Base-by-base conservation (phyloP, 2,888 invertebrate genomes). In the Oscheius onirici region DNA sequence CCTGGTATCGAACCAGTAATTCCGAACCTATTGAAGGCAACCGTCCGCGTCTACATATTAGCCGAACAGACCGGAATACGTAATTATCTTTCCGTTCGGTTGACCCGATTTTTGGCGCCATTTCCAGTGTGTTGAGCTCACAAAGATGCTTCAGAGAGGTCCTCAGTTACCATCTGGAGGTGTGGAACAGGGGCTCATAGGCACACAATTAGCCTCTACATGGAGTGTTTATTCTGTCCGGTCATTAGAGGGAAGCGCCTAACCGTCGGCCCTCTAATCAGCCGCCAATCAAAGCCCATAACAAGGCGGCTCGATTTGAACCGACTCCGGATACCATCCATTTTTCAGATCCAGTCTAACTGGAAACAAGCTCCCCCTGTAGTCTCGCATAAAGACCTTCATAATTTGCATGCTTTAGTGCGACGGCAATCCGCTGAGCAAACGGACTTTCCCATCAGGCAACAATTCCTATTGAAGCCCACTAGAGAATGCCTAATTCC, bases 231-330 rank as follows among this genome's bases (percentile, higher is more conserved):
- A 55, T 55, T 55, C 54, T 15, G 17, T 46, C 46, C 46, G 22
- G 54, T 55, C 54, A 55, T 55, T 55, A 55, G 54, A 34, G 34
- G 34, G 49, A 55, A 26, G 54, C 54, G 54, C 54, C 54, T 55
- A 17, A 34, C 54, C 54, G 54, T 15, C 20, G 46, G 13, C 54
- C 54, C 26, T 55, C 26, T 55, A 55, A 55, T 55, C 54, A 55
- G 54, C 54, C 54, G 54, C 34, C 54, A 55, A 55, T 55, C 54
- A 55, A 55, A 26, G 34, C 54, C n/a, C 22, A n/a, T 55, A 26
- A 26, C 54, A 55, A 28, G 54, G 46, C 46, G 46, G 46, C 20
- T 46, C 20, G 46, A 20, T 46, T 46, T 46, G 46, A 46, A 46
- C 46, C 11, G 8, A 13, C 20, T 1, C 46, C n/a, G 46, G 34